Base-by-base conservation (phyloP, 2,888 invertebrate genomes). In the Mystacides longicornis region DNA sequence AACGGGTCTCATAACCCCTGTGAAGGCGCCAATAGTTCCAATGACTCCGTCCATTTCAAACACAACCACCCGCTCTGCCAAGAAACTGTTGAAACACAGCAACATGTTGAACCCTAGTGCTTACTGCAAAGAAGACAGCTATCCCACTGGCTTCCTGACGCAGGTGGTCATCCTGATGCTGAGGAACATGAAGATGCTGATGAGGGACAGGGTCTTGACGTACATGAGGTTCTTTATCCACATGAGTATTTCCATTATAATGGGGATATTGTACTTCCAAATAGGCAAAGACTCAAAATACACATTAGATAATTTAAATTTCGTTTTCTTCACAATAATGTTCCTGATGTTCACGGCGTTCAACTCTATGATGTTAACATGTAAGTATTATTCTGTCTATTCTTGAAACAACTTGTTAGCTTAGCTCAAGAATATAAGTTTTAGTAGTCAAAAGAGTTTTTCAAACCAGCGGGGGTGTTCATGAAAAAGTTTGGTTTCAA, bases 261-360 rank as follows among this genome's bases (percentile, higher is more conserved):
- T 94, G 59, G 95, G 95, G 1, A 72, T 81, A 14, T 75, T 96
- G 21, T 96, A 90, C 72, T 88, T 81, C 68, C 83, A 87, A 65
- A 89, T 92, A 64, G 96, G 96, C n/a, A 81, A 83, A 60, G 89
- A 94, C 64, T 94, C 92, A 0, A 81, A 81, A 52, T 83, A 90
- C 68, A 85, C 87, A 18, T 77, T 87, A 61, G 87, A 93, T 69
- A 97, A 92, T 69, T 89, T 88, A 66, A 91, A 90, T 67, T 89
- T 89, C 67, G 78, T 94, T 23, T 95, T 93, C 76, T 96, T 93
- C 74, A 87, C 88, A 59, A 82, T 93, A 51, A 87, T 97, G 83
- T 97, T 96, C 71, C 80, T 95, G 52, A 93, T 95, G 89, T 93
- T 92, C 69, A 93, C 92, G 4, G 89, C 96, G 1, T 91, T 95